These are phyloP conservation scores for Rhingia rostrata DNA, from an alignment of 2,888 invertebrate genomes.

Conservation along the genomic window DNA sequence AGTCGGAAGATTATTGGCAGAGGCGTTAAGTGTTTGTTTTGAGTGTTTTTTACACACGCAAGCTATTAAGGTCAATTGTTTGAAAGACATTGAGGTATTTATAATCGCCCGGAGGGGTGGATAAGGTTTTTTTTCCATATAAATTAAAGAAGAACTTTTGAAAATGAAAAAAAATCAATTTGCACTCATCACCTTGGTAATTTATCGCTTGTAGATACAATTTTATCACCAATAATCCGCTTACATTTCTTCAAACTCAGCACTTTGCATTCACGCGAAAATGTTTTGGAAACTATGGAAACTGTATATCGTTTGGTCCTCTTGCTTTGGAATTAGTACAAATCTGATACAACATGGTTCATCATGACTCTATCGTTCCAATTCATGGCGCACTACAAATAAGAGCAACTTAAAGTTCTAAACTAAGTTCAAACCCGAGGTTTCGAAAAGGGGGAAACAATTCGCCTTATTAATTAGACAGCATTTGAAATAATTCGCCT, in stretches of 20 bases:
- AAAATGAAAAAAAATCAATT: background rate
- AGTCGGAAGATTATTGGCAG: constrained; percentile 69
- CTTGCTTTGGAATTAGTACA: too few relatives aligned
- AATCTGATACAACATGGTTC: too few relatives aligned
- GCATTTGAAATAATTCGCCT: constrained; percentile 57
- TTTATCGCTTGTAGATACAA: constrained; percentile 10
- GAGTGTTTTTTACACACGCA: constrained; percentile 62
- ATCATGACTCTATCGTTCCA: too few relatives aligned
- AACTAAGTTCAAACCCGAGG: constrained; percentile 53
- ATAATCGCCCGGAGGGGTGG: background rate
- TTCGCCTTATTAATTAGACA: constrained; percentile 70
- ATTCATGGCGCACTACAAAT: constrained; percentile 8
- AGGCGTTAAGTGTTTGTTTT: constrained; percentile 73
- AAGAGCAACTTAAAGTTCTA: constrained; percentile 41
- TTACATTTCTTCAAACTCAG: too few relatives aligned
- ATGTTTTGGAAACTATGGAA: constrained; percentile 17
- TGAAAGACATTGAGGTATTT: constrained; percentile 31
- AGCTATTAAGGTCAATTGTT: constrained; percentile 41
- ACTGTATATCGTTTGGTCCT: background rate
- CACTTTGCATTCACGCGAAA: too few relatives aligned
- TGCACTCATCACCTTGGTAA: constrained; percentile 14
- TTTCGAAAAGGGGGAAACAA: constrained; percentile 55
- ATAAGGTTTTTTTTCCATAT: background rate
- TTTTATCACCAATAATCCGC: too few relatives aligned
- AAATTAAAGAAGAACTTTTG: constrained; percentile 20